A percentile compares a stretch with the other conserved stretches of the same genome.
phyloP scores from a whole-genome alignment of 2,113 vertebrate genomes.

The Loxodonta africana region DNA sequence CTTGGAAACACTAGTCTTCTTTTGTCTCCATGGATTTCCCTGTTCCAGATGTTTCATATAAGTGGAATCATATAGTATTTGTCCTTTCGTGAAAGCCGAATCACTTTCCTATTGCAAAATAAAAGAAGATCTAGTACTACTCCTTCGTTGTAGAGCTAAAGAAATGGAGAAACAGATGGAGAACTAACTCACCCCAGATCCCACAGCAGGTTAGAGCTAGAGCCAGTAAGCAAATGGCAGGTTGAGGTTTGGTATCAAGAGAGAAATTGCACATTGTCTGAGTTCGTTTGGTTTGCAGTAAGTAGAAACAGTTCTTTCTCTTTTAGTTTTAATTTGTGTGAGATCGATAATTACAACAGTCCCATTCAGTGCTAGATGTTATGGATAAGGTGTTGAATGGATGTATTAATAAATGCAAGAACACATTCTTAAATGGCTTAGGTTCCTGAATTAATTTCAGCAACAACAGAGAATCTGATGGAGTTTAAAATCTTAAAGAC shows the following conservation, averaged over 20 bases:
- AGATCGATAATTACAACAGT: not conserved
- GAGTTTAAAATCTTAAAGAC: not conserved
- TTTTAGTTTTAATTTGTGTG: not conserved
- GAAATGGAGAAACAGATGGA: not conserved
- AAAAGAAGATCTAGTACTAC: not conserved
- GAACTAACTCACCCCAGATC: not conserved
- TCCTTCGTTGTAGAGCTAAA: not conserved
- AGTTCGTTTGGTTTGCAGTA: not conserved
- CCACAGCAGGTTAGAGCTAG: not conserved
- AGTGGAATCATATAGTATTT: not conserved
- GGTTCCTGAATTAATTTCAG: not conserved
- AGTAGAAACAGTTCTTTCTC: not conserved
- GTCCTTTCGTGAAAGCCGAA: not conserved
- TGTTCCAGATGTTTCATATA: not conserved
- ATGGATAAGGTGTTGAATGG: not conserved
- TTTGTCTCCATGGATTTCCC: not conserved
- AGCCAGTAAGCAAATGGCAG: not conserved
- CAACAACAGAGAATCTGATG: not conserved
- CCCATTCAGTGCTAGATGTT: not conserved
- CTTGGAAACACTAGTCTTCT: not conserved
- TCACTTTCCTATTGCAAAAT: not conserved
- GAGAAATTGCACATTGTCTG: not conserved
- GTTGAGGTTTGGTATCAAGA: not conserved
- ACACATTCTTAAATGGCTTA: not conserved
- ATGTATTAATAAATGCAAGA: not conserved